Evolutionary conservation across 1,140 invertebrate species (phyloP), one percentile per base, ranked within the genome.

Genomic region (Bombus pascuorum): DNA sequence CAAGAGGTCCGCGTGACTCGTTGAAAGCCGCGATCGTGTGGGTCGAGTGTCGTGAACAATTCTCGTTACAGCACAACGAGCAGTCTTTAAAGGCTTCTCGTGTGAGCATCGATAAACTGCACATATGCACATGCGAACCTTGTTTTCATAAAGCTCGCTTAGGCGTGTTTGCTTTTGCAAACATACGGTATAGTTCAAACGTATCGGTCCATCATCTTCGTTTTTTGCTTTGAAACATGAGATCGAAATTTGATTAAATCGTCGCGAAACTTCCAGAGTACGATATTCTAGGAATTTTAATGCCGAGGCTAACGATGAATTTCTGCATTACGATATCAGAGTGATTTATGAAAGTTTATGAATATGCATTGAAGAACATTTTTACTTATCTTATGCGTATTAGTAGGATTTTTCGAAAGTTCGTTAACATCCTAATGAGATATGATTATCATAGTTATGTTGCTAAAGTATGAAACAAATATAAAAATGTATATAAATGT

Each of bases 41-140:
- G 59, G 42, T 83, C 76, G 53, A 85, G 28, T 85, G 83, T 73
- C 77, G 83, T 13, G 76, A 65, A 85, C 66, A 32, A 85, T 85
- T 72, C 53, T 72, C 83, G 77, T 85, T 65, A 65, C 72, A 85
- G 32, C 25, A 25, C 22, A 37, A 44, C 39, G 37, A 72, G 25
- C 47, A 57, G n/a, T 80, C 68, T 85, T 80, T 59, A 79, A 80
- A 85, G 83, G 83, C 80, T 72, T 80, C 77, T 39, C 42, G 25
- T 37, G 32, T 57, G 32, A 25, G 32, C n/a, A 42, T 18, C 37
- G 37, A 84, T 79, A 71, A 80, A 28, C 44, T 28, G 39, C 47
- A 15, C 18, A 53, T 8, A 53, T 37, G 62, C 28, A 25, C 53
- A 6, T 65, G 32, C n/a, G n/a, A 32, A 59, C 57, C 12, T 1